Evolutionary conservation across 92 coral and sea anemone species (phyloP).

Genomic region (Porites rus): DNA sequence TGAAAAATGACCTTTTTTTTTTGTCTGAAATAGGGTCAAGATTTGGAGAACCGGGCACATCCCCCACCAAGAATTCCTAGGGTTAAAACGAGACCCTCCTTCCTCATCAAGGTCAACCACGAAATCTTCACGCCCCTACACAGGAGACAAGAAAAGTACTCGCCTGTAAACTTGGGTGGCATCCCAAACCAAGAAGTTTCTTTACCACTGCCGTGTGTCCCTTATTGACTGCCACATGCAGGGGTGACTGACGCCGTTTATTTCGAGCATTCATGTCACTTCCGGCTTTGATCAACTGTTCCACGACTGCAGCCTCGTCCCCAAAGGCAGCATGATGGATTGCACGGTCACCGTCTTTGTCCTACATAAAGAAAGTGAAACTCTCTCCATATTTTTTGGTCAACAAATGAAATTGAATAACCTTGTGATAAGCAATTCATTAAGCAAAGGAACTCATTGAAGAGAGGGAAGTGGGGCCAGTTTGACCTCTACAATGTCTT

Average conservation of each 20-base stretch:
- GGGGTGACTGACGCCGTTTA: slow-evolving; percentile 97
- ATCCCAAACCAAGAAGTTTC: slow-evolving; percentile 75
- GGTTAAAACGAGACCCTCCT: no score
- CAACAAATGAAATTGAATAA: not conserved
- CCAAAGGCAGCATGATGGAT: slow-evolving; percentile 98
- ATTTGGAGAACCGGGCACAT: no score
- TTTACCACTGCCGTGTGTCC: slow-evolving; percentile 94
- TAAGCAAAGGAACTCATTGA: no score
- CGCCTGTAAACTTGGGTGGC: slow-evolving; percentile 98
- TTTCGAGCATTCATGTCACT: slow-evolving; percentile 96
- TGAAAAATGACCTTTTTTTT: no score
- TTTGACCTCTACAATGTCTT: no score
- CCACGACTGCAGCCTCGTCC: slow-evolving; percentile 85
- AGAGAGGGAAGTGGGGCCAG: no score
- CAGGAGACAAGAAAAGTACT: not conserved
- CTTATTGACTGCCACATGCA: slow-evolving; percentile 98
- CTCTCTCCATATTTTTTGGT: not conserved
- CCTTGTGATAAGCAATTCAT: no score
- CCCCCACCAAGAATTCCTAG: no score
- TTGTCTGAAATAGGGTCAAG: no score
- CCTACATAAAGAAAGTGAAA: slow-evolving; percentile 42
- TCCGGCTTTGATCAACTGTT: slow-evolving; percentile 88
- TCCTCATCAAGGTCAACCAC: no score
- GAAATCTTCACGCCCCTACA: no score
- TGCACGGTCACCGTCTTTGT: slow-evolving; percentile 99